Conservation (phyloP, 2,797 vertebrate species). For the Margarornis squamiger region DNA sequence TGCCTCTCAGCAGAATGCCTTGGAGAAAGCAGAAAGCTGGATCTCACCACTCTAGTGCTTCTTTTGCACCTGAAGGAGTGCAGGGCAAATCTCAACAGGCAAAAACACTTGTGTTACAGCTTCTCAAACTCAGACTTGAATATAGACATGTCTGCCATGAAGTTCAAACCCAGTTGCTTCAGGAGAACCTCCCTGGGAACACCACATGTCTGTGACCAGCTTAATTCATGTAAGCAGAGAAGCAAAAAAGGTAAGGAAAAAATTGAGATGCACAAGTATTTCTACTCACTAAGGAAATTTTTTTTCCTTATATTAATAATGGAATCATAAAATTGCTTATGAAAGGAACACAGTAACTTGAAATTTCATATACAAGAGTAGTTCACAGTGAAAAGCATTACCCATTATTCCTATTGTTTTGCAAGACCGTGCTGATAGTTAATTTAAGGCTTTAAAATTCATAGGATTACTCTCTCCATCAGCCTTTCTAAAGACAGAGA, state of each 20-base stretch:
- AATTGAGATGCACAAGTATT: neutral
- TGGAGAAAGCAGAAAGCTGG: neutral
- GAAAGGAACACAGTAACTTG: neutral
- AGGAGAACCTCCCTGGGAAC: neutral
- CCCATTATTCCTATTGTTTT: neutral
- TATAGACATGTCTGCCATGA: rapidly evolving
- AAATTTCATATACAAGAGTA: neutral
- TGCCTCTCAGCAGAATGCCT: neutral
- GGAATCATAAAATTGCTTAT: neutral
- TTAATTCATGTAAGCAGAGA: neutral
- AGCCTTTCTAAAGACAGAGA: neutral
- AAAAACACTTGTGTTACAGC: neutral
- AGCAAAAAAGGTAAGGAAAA: neutral
- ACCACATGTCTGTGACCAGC: neutral
- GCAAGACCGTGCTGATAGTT: neutral
- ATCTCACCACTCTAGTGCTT: neutral
- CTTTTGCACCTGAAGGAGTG: neutral
- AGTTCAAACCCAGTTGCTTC: neutral
- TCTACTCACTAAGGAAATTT: neutral
- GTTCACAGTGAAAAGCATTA: neutral
- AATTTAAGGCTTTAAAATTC: slow-evolving; percentile 12
- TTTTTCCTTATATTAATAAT: neutral
- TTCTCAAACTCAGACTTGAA: neutral
- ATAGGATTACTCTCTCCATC: neutral
- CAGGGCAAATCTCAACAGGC: neutral